Conservation (phyloP, 2,113 vertebrate genomes). For the Fukomys damarensis region DNA sequence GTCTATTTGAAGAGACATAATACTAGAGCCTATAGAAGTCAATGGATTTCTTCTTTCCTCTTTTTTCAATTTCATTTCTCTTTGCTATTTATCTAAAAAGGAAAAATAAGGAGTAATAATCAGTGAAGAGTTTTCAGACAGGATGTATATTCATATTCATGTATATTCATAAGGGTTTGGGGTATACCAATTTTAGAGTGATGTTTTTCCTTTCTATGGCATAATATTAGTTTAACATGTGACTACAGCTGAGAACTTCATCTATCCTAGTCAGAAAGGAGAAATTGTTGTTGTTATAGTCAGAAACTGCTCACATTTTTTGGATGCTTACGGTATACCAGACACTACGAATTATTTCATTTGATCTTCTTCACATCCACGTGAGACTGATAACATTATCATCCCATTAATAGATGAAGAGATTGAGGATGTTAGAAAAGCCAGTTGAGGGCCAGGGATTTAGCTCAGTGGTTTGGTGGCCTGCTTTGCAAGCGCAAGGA, state of each 20-base stretch:
- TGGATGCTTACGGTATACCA: neutral
- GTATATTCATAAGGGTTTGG: neutral
- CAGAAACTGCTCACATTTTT: neutral
- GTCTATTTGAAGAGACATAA: neutral
- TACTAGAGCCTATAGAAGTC: neutral
- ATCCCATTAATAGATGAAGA: neutral
- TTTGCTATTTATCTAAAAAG: conserved; percentile 7
- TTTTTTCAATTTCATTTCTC: neutral
- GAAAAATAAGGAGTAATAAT: too few species aligned
- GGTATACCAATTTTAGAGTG: neutral
- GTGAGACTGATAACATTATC: neutral
- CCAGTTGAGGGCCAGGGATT: too few species aligned
- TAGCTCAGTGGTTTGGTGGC: too few species aligned
- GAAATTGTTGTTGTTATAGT: neutral
- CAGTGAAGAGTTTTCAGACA: neutral
- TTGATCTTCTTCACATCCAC: neutral
- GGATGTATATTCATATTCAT: neutral
- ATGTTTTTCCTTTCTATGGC: conserved; percentile 31
- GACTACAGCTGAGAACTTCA: conserved; percentile 2
- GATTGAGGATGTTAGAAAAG: neutral
- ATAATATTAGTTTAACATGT: neutral
- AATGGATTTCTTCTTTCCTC: neutral
- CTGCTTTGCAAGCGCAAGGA: too few species aligned
- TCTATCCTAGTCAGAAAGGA: neutral
- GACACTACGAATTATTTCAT: neutral